Evolutionary conservation across 2,888 invertebrate genomes (phyloP).

Genomic region (Ennomos fuscantarius): DNA sequence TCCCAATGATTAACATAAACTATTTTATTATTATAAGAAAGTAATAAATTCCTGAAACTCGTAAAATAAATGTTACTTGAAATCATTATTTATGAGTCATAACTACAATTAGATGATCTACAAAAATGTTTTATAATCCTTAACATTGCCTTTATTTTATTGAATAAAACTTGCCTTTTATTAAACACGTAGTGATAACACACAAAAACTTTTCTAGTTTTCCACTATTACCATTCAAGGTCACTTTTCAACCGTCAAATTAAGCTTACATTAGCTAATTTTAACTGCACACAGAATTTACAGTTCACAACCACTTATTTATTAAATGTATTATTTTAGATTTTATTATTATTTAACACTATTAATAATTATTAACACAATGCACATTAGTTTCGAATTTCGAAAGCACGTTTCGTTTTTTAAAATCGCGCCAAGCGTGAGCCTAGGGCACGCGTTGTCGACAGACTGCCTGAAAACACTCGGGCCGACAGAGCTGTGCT

Average conservation of each 20-base stretch:
- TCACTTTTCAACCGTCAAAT: constrained; percentile 18
- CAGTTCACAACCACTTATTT: constrained; percentile 53
- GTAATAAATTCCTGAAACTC: too few species aligned
- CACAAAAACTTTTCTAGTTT: background rate
- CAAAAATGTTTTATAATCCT: too few species aligned
- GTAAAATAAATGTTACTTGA: too few species aligned
- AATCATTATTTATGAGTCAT: too few species aligned
- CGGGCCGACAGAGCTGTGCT: constrained; percentile 41
- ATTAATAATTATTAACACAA: constrained; percentile 34
- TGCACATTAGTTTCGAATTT: constrained; percentile 49
- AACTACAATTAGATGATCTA: too few species aligned
- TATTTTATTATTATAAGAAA: too few species aligned
- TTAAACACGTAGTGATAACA: background rate
- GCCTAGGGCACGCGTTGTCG: constrained; percentile 40
- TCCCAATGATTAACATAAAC: too few species aligned
- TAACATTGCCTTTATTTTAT: background rate
- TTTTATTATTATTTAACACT: constrained; percentile 9
- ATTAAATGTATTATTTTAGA: constrained; percentile 14
- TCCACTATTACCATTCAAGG: constrained; percentile 14
- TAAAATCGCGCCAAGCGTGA: constrained; percentile 38
- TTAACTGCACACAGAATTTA: constrained; percentile 18
- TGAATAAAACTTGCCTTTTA: constrained; percentile 3
- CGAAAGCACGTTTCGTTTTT: constrained; percentile 21
- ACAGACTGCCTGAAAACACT: constrained; percentile 51
- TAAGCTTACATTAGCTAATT: constrained; percentile 8